Base-by-base conservation (phyloP, 2,797 vertebrate species). In the Cephalopachus bancanus region DNA sequence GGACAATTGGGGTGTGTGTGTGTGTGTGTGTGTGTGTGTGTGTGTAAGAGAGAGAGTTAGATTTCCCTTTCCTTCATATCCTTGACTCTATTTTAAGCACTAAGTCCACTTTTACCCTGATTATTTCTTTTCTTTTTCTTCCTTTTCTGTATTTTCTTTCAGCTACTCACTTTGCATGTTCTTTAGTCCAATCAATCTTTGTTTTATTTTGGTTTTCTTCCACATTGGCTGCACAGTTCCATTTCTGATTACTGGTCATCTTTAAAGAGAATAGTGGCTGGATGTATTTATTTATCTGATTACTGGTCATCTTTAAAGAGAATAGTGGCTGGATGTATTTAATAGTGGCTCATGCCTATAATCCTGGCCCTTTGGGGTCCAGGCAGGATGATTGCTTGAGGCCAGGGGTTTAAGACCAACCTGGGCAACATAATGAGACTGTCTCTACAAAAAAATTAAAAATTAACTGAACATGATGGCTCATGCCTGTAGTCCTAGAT, bases 141-240 rank as follows among this genome's bases (percentile, higher is more conserved):
- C 84, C 20, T 72, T 84, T 94, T 51, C 49, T 89, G 19, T 74
- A 60, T 84, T 79, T 92, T 91, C 55, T 79, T 79, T 92, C 37
- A 74, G 30, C 84, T 60, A 15, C 15, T 92, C 62, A 65, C 30
- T 72, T 65, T 74, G 26, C 20, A 33, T 65, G 57, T 59, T 79
- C 71, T 84, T 15, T 51, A 67, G 72, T 59, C 37, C 44, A 89
- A 81, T 89, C 44, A 67, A 9, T 80, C 69, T 91, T 91, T 92
- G 59, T 53, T 78, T 65, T 44, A 51, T 76, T 80, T 62, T 64
- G 75, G 30, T 72, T 83, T 59, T 51, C 22, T 7, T 86, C 24
- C 10, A 83, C 22, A 10, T 24, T 79, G 87, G 64, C 37, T 49
- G 5, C 75, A 65, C 5, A 90, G 67, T 83, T 87, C 87, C 53